phyloP scores from a whole-genome alignment of 2,888 invertebrate species.

The Leptinotarsa tumamoca region DNA sequence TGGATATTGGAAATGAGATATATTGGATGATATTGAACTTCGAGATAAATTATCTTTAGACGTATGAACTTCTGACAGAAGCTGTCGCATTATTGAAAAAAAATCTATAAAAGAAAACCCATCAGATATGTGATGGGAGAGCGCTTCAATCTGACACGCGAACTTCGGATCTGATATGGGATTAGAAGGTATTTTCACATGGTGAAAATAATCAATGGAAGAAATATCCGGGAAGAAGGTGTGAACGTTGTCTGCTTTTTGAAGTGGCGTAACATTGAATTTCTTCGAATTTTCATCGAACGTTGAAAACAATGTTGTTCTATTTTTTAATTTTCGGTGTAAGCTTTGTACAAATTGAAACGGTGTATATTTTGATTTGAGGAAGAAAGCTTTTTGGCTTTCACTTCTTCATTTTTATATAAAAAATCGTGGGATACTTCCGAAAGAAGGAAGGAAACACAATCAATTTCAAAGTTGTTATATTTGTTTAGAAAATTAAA shows the following conservation, averaged over 20 bases:
- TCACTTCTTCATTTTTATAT: too few relatives aligned
- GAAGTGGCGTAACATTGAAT: background rate
- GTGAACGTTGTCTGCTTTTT: background rate
- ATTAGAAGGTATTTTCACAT: conserved; percentile 10
- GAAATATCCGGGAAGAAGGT: background rate
- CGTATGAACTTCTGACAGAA: conserved; percentile 21
- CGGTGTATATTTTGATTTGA: too few relatives aligned
- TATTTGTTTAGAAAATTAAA: too few relatives aligned
- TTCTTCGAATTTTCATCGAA: background rate
- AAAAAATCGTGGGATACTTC: too few relatives aligned
- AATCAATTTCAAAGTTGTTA: too few relatives aligned
- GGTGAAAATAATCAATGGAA: background rate
- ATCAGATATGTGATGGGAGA: conserved; percentile 19
- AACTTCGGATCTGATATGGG: conserved; percentile 14
- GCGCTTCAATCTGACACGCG: conserved; percentile 3
- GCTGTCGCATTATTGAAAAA: conserved; percentile 26
- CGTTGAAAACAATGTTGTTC: too few relatives aligned
- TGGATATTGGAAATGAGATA: conserved; percentile 36
- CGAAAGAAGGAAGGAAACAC: too few relatives aligned
- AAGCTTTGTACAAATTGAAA: too few relatives aligned
- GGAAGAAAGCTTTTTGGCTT: too few relatives aligned
- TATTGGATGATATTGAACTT: conserved; percentile 30
- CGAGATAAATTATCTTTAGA: conserved; percentile 1
- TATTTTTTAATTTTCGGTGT: too few relatives aligned
- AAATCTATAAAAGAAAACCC: conserved; percentile 28